Evolutionary conservation across 1,140 invertebrate species (phyloP).

Genomic region (Cotesia glomerata): DNA sequence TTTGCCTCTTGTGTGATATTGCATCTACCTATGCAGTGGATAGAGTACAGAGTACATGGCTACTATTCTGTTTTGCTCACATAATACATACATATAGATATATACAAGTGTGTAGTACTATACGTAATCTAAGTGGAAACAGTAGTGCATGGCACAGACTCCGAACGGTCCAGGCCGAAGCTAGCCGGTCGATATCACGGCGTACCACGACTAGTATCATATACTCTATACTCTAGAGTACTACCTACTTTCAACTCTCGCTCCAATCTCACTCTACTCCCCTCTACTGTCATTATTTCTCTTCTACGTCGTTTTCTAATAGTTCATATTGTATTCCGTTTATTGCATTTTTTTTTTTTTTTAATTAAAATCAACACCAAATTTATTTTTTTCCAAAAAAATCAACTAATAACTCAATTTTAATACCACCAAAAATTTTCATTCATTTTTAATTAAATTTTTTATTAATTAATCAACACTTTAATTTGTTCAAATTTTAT

Average conservation of each 20-base stretch:
- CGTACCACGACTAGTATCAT: constrained; percentile 36
- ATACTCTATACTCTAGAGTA: no score
- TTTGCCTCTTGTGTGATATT: no score
- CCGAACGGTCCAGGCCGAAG: constrained; percentile 40
- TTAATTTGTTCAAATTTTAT: no score
- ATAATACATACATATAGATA: no score
- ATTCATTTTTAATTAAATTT: no score
- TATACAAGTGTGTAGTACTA: no score
- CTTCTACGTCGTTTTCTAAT: constrained; percentile 27
- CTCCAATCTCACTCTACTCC: constrained; percentile 42
- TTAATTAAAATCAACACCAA: neutral
- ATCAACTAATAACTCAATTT: no score
- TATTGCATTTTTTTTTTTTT: neutral
- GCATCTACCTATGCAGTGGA: no score
- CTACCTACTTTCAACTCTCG: constrained; percentile 54
- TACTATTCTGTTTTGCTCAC: no score
- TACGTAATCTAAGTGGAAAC: constrained; percentile 48
- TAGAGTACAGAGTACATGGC: neutral
- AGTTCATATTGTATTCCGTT: constrained; percentile 10
- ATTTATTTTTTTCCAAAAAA: neutral
- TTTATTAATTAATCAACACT: no score
- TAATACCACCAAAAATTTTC: no score
- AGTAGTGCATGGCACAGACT: constrained; percentile 42
- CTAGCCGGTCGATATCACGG: constrained; percentile 51
- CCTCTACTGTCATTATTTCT: constrained; percentile 3